Percentiles rank a stretch among this genome's conserved stretches.
Evolutionary conservation across 35 echinoderm and acorn worm species (phyloP).

Genomic region (Chiridota heheva): DNA sequence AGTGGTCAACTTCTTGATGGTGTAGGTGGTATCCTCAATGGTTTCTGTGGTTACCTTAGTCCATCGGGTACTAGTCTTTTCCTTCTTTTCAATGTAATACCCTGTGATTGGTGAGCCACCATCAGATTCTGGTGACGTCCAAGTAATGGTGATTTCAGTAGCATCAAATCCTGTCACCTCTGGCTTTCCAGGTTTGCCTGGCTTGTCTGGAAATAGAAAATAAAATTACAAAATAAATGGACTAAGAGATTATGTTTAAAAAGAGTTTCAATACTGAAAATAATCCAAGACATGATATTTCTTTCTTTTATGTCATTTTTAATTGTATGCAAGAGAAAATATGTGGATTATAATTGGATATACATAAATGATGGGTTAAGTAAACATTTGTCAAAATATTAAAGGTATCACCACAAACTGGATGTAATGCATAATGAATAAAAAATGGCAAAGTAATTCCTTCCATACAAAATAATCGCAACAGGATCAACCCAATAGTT

Average conservation of each 20-base stretch:
- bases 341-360: too few species aligned
- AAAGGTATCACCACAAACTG: not conserved
- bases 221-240: not conserved
- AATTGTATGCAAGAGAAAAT: not conserved
- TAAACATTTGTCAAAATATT: not conserved
- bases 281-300: slow-evolving; percentile 11
- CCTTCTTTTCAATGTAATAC: slow-evolving; percentile 75
- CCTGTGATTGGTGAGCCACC: slow-evolving; percentile 73
- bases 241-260: not conserved
- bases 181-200: slow-evolving; percentile 60
- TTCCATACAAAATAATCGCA: too few species aligned
- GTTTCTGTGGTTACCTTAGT: slow-evolving; percentile 58
- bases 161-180: slow-evolving; percentile 40
- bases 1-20: slow-evolving; percentile 54
- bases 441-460: too few species aligned
- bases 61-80: slow-evolving; percentile 76
- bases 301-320: not conserved
- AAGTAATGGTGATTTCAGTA: slow-evolving; percentile 70
- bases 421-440: too few species aligned
- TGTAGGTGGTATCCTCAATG: slow-evolving; percentile 68
- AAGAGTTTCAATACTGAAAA: not conserved
- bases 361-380: too few species aligned
- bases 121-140: slow-evolving; percentile 70
- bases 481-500: too few species aligned
- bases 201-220: slow-evolving; percentile 53